phyloP scores from a whole-genome alignment of 1,140 invertebrate genomes.

The Colletes latitarsis region DNA sequence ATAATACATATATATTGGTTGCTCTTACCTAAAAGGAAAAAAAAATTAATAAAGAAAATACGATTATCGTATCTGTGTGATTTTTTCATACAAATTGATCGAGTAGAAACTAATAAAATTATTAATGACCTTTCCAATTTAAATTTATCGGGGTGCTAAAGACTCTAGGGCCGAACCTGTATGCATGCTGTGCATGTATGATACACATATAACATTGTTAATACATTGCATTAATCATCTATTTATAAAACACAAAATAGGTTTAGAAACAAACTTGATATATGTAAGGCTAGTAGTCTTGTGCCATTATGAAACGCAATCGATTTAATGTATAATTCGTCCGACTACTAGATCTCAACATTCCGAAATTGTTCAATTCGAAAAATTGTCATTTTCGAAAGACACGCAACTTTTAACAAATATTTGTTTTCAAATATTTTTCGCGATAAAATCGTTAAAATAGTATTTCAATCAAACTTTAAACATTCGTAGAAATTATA shows the following conservation, averaged over 20 bases:
- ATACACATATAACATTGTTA: neutral
- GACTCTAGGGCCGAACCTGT: too few relatives aligned
- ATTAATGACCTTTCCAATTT: too few relatives aligned
- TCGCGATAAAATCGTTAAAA: neutral
- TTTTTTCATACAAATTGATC: too few relatives aligned
- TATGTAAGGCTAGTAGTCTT: neutral
- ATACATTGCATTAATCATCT: slow-evolving; percentile 30
- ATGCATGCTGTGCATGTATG: neutral
- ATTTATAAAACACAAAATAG: slow-evolving; percentile 32
- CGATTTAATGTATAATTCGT: neutral
- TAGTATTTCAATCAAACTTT: neutral
- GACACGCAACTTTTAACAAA: neutral
- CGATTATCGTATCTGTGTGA: too few relatives aligned
- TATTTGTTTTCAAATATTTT: neutral
- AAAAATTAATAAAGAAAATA: too few relatives aligned
- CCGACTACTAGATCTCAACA: neutral
- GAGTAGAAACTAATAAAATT: too few relatives aligned
- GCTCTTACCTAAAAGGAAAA: too few relatives aligned
- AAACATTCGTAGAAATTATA: neutral
- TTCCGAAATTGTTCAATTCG: neutral
- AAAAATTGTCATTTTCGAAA: neutral
- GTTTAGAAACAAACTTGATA: slow-evolving; percentile 31
- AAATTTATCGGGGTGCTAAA: too few relatives aligned
- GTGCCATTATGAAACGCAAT: neutral
- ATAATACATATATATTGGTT: too few relatives aligned